Evolutionary conservation across 2,888 invertebrate species (phyloP), one percentile per base, ranked within the genome.

Genomic region (Resseliella maxima): DNA sequence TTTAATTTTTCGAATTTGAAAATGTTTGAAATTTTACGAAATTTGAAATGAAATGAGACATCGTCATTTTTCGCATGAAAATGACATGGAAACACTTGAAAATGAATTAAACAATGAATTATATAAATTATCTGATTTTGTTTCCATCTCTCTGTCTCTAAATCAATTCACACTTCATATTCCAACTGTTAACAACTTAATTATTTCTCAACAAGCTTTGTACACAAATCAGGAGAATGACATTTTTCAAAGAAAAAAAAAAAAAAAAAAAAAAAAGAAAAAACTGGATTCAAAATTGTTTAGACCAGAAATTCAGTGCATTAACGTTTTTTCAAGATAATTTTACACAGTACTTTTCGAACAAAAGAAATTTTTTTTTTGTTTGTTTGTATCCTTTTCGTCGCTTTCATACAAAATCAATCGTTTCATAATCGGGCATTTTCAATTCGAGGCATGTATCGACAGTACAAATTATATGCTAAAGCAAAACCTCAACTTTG

Each of bases 151-250:
- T n/a, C n/a, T n/a, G n/a, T n/a, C n/a, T n/a, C n/a, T n/a, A n/a
- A n/a, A n/a, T n/a, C n/a, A n/a, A n/a, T 24, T 3, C 18, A 35
- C 72, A 12, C 0, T 72, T 59, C 59, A 5, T 31, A 72, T n/a
- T 72, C 18, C 72, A 72, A 31, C 35, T 31, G 35, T 31, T 72
- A 72, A 72, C 72, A 72, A 72, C 72, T 35, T 72, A 72, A 72
- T 72, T 72, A 72, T 12, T 72, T 72, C 24, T 72, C 31, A 31
- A 72, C 72, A 72, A 35, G 72, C 31, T 72, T 72, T 72, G 72
- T 72, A 72, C 35, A 72, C 35, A 35, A 72, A 31, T 15, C 12
- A 50, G 50, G 21, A 50, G 21, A 15, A n/a, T n/a, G n/a, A n/a
- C n/a, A n/a, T n/a, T n/a, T n/a, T n/a, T n/a, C 24, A 18, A 15